phyloP scores from a whole-genome alignment of 2,113 vertebrate species.

The Brachyistius frenatus region DNA sequence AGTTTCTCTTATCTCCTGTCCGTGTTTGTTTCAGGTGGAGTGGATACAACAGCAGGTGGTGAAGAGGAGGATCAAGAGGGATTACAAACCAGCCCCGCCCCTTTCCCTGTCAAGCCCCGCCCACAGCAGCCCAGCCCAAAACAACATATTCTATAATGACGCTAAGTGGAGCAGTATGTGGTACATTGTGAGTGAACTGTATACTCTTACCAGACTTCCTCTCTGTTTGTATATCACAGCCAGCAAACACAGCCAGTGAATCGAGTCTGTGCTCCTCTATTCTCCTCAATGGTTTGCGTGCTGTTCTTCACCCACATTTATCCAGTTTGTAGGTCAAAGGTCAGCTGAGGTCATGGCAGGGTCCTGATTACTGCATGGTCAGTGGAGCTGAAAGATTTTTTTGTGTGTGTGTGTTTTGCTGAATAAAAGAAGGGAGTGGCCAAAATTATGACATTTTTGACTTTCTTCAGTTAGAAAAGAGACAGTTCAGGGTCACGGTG shows the following conservation, averaged over 20 bases:
- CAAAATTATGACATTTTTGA: not conserved
- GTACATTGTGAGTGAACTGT: slow-evolving; percentile 94
- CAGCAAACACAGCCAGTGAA: not conserved
- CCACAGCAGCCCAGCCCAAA: slow-evolving; percentile 84
- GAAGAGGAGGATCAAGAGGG: slow-evolving; percentile 95
- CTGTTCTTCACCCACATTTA: slow-evolving; percentile 28
- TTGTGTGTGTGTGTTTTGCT: slow-evolving; percentile 14
- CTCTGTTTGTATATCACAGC: not conserved
- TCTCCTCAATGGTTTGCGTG: slow-evolving; percentile 2
- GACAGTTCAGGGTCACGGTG: not conserved
- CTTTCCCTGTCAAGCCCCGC: slow-evolving; percentile 83
- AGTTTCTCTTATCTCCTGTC: slow-evolving; percentile 13
- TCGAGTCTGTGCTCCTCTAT: not conserved
- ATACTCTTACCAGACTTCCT: not conserved
- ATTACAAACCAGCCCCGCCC: slow-evolving; percentile 89
- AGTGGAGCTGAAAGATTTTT: slow-evolving; percentile 49
- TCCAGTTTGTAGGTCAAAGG: slow-evolving; percentile 63
- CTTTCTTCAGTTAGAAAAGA: not conserved
- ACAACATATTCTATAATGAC: slow-evolving; percentile 95
- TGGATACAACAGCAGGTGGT: slow-evolving; percentile 99
- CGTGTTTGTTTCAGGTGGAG: slow-evolving; percentile 90
- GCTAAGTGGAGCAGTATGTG: slow-evolving; percentile 99
- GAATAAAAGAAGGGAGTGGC: slow-evolving; percentile 23
- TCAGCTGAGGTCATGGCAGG: slow-evolving; percentile 32
- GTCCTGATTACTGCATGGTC: slow-evolving; percentile 58